Evolutionary conservation across 2,888 invertebrate species (phyloP).

Genomic region (Pyrocoelia pectoralis): DNA sequence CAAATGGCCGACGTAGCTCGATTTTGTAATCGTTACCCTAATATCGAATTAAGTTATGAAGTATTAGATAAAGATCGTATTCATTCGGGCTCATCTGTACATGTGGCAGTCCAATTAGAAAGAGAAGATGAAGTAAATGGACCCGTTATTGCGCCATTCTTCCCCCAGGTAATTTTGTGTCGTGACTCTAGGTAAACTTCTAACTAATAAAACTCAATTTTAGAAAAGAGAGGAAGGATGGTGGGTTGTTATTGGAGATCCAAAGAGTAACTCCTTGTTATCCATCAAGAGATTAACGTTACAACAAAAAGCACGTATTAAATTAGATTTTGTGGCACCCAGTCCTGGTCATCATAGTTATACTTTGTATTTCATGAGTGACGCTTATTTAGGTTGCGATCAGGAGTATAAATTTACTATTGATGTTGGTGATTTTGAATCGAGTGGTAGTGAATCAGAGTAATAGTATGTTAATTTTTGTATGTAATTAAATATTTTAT

Average conservation of each 20-base stretch:
- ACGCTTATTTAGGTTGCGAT: constrained; percentile 98
- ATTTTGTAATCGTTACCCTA: constrained; percentile 99
- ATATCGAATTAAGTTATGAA: constrained; percentile 95
- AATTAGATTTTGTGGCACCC: constrained; percentile 93
- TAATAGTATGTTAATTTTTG: constrained; percentile 49
- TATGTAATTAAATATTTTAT: not conserved
- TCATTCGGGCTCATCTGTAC: constrained; percentile 84
- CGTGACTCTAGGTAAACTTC: too few relatives aligned
- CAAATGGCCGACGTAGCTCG: constrained; percentile 98
- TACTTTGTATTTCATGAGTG: constrained; percentile 98
- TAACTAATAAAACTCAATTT: constrained; percentile 33
- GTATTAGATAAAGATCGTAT: constrained; percentile 82
- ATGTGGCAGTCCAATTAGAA: constrained; percentile 90
- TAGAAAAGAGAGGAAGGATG: constrained; percentile 92
- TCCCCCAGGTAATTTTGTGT: constrained; percentile 80
- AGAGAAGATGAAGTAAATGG: constrained; percentile 97
- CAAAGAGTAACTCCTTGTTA: constrained; percentile 90
- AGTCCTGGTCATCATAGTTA: constrained; percentile 88
- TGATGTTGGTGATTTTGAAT: constrained; percentile 79
- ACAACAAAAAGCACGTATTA: constrained; percentile 89
- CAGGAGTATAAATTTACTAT: constrained; percentile 97
- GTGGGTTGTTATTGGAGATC: constrained; percentile 99
- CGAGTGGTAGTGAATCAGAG: constrained; percentile 69
- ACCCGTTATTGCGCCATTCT: constrained; percentile 97
- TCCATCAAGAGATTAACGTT: constrained; percentile 97